Base-by-base conservation (phyloP, 2,888 invertebrate species). In the Drosophila paranaensis region DNA sequence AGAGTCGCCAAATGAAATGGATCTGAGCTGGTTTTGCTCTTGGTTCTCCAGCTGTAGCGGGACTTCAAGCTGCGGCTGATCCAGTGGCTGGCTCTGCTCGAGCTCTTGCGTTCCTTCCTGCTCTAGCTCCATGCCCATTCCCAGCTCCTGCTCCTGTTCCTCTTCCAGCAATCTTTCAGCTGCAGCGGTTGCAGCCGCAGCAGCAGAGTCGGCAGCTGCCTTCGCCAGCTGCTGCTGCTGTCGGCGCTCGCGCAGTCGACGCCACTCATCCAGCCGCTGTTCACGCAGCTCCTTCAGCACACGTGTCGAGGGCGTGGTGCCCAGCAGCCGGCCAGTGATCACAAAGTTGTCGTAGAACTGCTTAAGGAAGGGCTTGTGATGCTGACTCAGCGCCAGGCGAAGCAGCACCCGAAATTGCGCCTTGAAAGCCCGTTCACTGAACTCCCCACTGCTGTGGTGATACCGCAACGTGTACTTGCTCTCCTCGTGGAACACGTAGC, bases 281-380 rank as follows among this genome's bases (percentile, higher is more conserved):
- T 82, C 81, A 0, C 87, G 85, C 64, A 91, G 67, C 65, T 89
- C 85, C 54, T 88, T 82, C 25, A 92, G 74, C 48, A 91, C 89
- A 55, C 89, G 79, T 16, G 79, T 77, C 20, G 92, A 91, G 3
- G 92, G 92, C 62, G 90, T 88, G 13, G 92, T 91, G 60, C 91
- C 91, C 73, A 89, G 55, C 53, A 91, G 69, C 11, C 86, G 82
- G 6, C 92, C 92, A 62, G 86, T 91, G 42, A 90, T 74, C 54
- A 93, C 89, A 72, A 92, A 89, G 75, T 92, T 90, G 61, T 91
- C 89, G 75, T 90, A 91, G 84, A 92, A 91, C 71, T 92, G 87
- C 80, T 91, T 91, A 71, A 93, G 88, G 77, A 92, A 92, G 72
- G 90, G 90, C 81, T 92, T 92, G 66, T 92, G 90, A 70, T 92